Evolutionary conservation across 1,140 invertebrate species (phyloP).

Genomic region (Catajapyx aquilonaris): DNA sequence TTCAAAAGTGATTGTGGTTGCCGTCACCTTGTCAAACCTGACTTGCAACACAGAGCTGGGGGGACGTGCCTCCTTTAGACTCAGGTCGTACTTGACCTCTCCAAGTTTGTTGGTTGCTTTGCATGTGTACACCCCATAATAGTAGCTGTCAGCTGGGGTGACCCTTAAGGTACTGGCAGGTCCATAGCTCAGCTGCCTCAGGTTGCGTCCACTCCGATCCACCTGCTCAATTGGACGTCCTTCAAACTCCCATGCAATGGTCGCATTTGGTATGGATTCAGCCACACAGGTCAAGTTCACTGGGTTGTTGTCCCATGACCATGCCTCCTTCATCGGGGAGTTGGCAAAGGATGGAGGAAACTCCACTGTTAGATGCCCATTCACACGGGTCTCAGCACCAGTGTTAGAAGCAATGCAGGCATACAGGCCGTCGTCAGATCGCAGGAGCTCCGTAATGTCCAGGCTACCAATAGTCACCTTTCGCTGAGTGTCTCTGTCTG

Average conservation of each 20-base stretch:
- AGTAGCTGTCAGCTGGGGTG: conserved; percentile 32
- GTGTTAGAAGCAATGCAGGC: conserved; percentile 64
- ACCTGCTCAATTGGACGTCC: conserved; percentile 16
- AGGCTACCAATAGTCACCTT: conserved; percentile 8
- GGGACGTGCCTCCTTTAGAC: conserved; percentile 43
- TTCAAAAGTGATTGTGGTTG: conserved; percentile 60
- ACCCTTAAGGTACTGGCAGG: conserved; percentile 46
- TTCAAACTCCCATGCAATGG: conserved; percentile 54
- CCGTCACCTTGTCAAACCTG: conserved; percentile 31
- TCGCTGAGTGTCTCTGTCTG: conserved; percentile 10
- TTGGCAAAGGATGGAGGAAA: conserved; percentile 54
- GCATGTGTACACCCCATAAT: conserved; percentile 62
- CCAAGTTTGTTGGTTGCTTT: conserved; percentile 58
- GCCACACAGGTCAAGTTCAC: conserved; percentile 76
- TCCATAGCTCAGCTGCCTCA: conserved; percentile 38
- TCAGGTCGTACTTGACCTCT: conserved; percentile 34
- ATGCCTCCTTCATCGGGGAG: conserved; percentile 38
- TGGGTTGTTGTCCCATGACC: conserved; percentile 55
- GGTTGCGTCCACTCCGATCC: conserved; percentile 27
- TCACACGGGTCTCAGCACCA: conserved; percentile 45
- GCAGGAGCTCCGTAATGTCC: conserved; percentile 30
- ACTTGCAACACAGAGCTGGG: conserved; percentile 32
- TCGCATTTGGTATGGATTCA: conserved; percentile 76
- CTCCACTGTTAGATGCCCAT: conserved; percentile 63
- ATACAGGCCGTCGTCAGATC: conserved; percentile 68